Base-by-base conservation (phyloP, 1,140 invertebrate genomes). In the Lepidotrigona ventralis region DNA sequence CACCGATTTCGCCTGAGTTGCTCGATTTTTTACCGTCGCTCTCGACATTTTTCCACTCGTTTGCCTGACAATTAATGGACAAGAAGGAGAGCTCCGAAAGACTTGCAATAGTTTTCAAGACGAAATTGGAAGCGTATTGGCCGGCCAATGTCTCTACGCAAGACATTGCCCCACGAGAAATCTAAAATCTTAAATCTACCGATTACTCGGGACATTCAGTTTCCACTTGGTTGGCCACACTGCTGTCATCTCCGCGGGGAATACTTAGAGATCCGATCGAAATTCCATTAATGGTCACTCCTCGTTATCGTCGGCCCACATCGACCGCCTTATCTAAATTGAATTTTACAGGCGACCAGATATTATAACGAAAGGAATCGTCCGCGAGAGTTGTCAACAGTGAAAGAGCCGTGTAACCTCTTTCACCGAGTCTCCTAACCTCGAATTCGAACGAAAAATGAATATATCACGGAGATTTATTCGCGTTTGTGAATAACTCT, bases 261-360 rank as follows among this genome's bases (percentile, higher is more conserved):
- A 77, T 82, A 78, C 72, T 68, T 85, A 78, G 54, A 81, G 58
- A 82, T 46, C 29, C 51, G 58, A 73, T 83, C 75, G 76, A 64
- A 79, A 79, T 66, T 72, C 81, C n/a, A 19, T 64, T 71, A 83
- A 83, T 73, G 80, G 33, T 51, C 76, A 58, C 15, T 77, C 14
- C 33, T 77, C 81, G 81, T 77, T 83, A 83, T 68, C 68, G 58
- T n/a, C 60, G 46, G 9, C 23, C 23, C 19, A 54, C 26, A 72
- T 68, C 46, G 0, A 19, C 23, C 29, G 29, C 72, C 17, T 29
- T 54, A 66, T 81, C 72, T 51, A 66, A 69, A 74, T 74, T 76
- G 58, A 29, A 81, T 76, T 81, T 76, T 39, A 51, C 33, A 17
- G n/a, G 11, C 14, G 56, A 68, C 21, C 53, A 70, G n/a, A 14